A percentile compares a stretch with the other conserved stretches of the same genome.
Evolutionary conservation across 2,113 vertebrate species (phyloP).

Genomic region (Grus americana): DNA sequence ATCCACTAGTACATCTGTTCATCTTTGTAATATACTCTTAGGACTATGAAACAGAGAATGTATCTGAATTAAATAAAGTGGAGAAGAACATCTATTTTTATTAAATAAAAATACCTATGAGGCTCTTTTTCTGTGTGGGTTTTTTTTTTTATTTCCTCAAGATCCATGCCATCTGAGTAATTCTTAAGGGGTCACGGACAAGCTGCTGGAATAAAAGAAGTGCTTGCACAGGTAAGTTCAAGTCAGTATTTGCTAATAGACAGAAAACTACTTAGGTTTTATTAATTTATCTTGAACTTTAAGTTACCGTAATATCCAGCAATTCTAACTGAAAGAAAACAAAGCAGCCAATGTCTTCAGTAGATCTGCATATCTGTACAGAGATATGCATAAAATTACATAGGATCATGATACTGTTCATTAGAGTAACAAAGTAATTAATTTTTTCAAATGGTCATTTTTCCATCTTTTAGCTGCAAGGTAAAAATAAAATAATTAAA

Average conservation of each 20-base stretch:
- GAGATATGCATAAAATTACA: neutral
- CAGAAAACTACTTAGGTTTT: neutral
- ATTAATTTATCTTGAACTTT: neutral
- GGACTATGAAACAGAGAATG: neutral
- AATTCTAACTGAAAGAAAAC: neutral
- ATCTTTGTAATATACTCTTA: neutral
- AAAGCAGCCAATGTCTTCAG: neutral
- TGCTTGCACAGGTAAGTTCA: neutral
- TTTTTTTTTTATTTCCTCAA: neutral
- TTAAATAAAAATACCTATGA: neutral
- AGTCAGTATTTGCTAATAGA: neutral
- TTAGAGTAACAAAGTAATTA: neutral
- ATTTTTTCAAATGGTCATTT: neutral
- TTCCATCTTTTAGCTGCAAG: neutral
- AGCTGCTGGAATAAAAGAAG: neutral
- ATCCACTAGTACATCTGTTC: neutral
- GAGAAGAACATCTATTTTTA: neutral
- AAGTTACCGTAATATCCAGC: neutral
- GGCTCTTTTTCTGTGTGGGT: neutral
- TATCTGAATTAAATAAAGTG: constrained; percentile 7
- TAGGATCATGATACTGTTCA: neutral
- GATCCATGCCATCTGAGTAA: neutral
- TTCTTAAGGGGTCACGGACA: neutral
- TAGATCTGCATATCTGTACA: neutral
- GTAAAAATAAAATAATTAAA: neutral